These are phyloP conservation scores for Thereva unica DNA, from an alignment of 2,888 invertebrate species.

Conservation along the genomic window DNA sequence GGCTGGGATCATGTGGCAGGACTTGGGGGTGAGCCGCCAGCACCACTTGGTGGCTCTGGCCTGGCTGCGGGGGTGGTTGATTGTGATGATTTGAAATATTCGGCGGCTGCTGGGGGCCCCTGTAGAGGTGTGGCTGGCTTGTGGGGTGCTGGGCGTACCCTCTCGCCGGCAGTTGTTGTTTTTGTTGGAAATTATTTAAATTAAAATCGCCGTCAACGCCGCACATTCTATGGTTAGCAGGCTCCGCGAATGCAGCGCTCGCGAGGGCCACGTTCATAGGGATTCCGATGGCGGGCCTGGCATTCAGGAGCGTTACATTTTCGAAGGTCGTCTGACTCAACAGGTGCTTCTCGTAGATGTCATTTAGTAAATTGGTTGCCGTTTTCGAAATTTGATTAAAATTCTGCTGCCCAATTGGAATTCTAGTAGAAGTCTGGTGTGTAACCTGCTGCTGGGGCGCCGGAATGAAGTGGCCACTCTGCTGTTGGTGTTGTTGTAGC, in stretches of 20 bases:
- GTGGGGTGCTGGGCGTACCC: conserved; percentile 24
- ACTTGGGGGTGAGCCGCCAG: not conserved
- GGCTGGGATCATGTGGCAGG: conserved; percentile 16
- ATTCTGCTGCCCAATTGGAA: conserved; percentile 43
- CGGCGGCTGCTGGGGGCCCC: conserved; percentile 22
- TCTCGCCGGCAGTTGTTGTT: conserved; percentile 30
- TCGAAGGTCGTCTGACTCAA: conserved; percentile 52
- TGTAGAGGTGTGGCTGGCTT: conserved; percentile 33
- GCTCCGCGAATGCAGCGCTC: not conserved
- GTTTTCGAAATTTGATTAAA: conserved; percentile 54
- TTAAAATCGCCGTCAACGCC: conserved; percentile 20
- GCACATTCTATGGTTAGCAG: not conserved
- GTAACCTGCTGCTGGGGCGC: conserved; percentile 36
- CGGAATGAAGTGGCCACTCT: conserved; percentile 27
- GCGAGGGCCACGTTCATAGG: conserved; percentile 13
- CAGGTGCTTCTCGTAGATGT: conserved; percentile 54
- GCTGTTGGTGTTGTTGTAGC: conserved; percentile 29
- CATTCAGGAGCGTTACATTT: conserved; percentile 35
- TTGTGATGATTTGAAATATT: conserved; percentile 36
- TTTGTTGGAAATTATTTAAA: conserved; percentile 40
- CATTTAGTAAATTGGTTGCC: conserved; percentile 51
- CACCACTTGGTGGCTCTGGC: conserved; percentile 4
- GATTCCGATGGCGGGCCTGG: conserved; percentile 17
- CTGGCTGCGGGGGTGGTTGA: conserved; percentile 13
- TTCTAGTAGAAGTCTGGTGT: conserved; percentile 38